Evolutionary conservation across 2,888 invertebrate genomes (phyloP).

Genomic region (Linyphia triangularis): DNA sequence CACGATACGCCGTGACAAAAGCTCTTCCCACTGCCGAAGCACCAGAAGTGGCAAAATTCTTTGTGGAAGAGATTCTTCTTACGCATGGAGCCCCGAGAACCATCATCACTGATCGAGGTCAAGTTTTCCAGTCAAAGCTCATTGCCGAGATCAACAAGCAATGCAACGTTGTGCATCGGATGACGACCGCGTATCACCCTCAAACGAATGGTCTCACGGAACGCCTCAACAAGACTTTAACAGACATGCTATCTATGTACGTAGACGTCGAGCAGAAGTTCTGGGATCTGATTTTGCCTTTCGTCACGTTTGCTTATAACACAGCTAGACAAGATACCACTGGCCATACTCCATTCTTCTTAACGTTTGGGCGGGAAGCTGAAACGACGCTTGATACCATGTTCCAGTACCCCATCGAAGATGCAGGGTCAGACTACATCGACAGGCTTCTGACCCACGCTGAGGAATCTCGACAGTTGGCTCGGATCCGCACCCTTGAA

Average conservation of each 20-base stretch:
- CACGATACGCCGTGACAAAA: no score
- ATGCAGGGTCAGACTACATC: background rate
- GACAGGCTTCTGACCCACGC: background rate
- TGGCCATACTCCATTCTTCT: slow-evolving; percentile 76
- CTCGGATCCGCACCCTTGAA: no score
- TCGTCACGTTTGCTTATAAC: no score
- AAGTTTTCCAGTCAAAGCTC: background rate
- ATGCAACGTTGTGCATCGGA: no score
- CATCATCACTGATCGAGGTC: slow-evolving; percentile 74
- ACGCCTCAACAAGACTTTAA: slow-evolving; percentile 70
- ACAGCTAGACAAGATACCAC: no score
- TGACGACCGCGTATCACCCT: no score
- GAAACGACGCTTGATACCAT: slow-evolving; percentile 71
- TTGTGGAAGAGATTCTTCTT: slow-evolving; percentile 74
- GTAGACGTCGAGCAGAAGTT: slow-evolving; percentile 66
- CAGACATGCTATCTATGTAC: slow-evolving; percentile 73
- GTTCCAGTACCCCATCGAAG: background rate
- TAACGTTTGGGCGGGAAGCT: slow-evolving; percentile 70
- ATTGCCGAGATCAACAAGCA: background rate
- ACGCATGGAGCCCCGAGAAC: slow-evolving; percentile 72
- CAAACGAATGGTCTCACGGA: no score
- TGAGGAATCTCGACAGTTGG: no score
- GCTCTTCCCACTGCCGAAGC: no score
- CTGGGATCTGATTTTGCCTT: no score
- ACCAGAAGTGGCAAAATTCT: slow-evolving; percentile 63